Evolutionary conservation across 2,888 invertebrate genomes (phyloP).

Genomic region (Lumbricus terrestris): DNA sequence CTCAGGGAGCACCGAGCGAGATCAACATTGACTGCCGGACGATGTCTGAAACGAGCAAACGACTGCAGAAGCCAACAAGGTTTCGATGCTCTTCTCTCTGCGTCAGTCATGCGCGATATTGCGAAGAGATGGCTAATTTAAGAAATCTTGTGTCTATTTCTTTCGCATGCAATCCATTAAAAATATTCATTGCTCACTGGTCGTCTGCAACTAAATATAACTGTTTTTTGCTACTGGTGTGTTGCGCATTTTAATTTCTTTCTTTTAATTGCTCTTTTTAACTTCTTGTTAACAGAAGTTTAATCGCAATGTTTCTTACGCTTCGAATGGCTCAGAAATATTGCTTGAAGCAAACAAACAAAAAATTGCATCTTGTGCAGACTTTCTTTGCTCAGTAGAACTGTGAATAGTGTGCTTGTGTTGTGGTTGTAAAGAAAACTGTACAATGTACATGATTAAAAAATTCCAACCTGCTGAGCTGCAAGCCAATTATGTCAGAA

Average conservation of each 20-base stretch:
- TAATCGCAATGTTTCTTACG: neutral
- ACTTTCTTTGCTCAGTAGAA: neutral
- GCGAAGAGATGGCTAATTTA: neutral
- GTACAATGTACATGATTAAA: too few relatives aligned
- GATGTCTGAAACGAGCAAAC: slow-evolving; percentile 82
- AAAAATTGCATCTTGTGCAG: neutral
- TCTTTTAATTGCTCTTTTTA: neutral
- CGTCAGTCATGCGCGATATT: neutral
- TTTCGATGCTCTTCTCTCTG: neutral
- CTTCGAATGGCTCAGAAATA: neutral
- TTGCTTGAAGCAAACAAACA: neutral
- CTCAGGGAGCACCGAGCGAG: slow-evolving; percentile 89
- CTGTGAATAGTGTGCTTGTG: neutral
- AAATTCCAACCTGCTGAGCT: too few relatives aligned
- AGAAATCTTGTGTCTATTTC: neutral
- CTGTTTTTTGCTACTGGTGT: too few relatives aligned
- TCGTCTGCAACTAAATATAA: neutral
- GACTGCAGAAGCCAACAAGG: slow-evolving; percentile 72
- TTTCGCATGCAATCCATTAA: neutral
- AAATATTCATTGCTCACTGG: neutral
- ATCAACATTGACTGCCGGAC: slow-evolving; percentile 97
- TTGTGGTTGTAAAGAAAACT: neutral
- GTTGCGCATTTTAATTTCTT: neutral
- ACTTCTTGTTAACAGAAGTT: neutral
- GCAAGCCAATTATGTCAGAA: too few relatives aligned